Base-by-base conservation (phyloP, 2,113 vertebrate genomes). In the Gopherus flavomarginatus region DNA sequence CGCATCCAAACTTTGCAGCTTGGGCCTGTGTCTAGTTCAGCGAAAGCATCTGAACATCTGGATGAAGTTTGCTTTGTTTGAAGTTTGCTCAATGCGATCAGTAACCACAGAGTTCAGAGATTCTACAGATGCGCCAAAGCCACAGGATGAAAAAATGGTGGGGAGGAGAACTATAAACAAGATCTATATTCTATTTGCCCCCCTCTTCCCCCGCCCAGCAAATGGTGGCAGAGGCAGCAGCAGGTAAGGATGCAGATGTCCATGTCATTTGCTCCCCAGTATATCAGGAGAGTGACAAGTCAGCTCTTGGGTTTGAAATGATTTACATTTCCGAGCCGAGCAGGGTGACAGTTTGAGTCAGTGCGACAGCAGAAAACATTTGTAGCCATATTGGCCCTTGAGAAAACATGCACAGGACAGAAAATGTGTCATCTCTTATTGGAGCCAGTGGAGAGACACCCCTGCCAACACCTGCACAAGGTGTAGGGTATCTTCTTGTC, bases 241-340 rank as follows among this genome's bases (percentile, higher is more conserved):
- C 94, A 97, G 96, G 87, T 79, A 90, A 62, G 85, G 92, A 97
- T 96, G 93, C 92, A 95, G 93, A 96, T 97, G 93, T 95, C 96
- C 13, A 1, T 96, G 94, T 94, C 38, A 93, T 94, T 97, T 96
- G 79, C 88, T 97, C 49, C 31, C 85, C 72, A 22, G 87, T 94
- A 94, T 94, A 93, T 94, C 81, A 94, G 69, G 65, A 90, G 65
- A 88, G 85, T 94, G 96, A 96, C 96, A 97, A 88, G 88, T 87
- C 83, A 94, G 84, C 87, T 87, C 75, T 91, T 88, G 31, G 85
- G 79, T 89, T 90, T 97, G 88, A 59, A 85, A 59, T 53, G 81
- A 96, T 96, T 97, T 97, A 91, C 94, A 94, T 96, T 96, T 95
- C 94, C 84, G 81, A 85, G 93, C 89, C 22, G 83, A 96, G 92